Conservation (phyloP, 1,140 invertebrate species). For the Drosophila athabasca region DNA sequence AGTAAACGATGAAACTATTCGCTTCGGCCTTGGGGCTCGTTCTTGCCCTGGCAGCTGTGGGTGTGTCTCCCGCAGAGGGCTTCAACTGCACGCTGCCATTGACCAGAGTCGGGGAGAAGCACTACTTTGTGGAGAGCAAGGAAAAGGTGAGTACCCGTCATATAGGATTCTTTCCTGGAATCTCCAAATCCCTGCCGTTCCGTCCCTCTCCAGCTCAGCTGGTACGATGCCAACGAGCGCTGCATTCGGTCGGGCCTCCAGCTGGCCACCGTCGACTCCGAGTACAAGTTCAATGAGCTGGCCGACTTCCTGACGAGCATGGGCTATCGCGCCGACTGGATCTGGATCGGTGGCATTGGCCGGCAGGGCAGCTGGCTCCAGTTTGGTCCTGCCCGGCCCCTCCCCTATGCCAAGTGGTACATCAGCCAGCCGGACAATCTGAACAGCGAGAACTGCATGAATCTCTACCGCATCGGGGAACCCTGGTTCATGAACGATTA, state of each 20-base stretch:
- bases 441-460: conserved; percentile 23
- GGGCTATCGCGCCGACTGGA: conserved; percentile 8
- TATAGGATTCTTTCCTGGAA: too few relatives aligned
- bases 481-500: conserved; percentile 11
- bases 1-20: background rate
- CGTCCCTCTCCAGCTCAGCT: background rate
- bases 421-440: conserved; percentile 7
- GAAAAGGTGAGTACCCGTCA: background rate
- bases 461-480: conserved; percentile 6
- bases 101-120: conserved; percentile 4
- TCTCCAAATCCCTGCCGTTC: too few relatives aligned
- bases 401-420: conserved; percentile 12
- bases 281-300: conserved; percentile 18
- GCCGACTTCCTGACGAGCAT: conserved; percentile 1
- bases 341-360: conserved; percentile 3
- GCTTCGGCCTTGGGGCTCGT: background rate
- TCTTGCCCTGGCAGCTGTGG: background rate
- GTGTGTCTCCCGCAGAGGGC: background rate
- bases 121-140: conserved; percentile 14
- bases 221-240: conserved; percentile 17
- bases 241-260: conserved; percentile 12
- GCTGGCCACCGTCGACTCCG: conserved; percentile 16
- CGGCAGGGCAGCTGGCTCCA: conserved; percentile 15
- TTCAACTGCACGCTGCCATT: conserved; percentile 13
- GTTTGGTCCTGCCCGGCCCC: background rate